phyloP scores from a whole-genome alignment of 2,888 invertebrate species.

The Serrognathus titanus region DNA sequence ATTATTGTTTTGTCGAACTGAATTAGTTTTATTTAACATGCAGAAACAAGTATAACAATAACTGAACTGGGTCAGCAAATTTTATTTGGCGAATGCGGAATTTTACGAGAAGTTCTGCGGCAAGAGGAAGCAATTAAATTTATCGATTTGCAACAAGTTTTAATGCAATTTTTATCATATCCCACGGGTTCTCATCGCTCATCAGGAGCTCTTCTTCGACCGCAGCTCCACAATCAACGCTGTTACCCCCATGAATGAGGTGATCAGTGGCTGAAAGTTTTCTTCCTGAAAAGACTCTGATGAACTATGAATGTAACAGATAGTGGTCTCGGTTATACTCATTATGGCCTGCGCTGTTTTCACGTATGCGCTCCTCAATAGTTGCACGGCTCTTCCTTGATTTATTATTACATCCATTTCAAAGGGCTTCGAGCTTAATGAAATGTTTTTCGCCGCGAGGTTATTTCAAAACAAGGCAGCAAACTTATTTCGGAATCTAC shows the following conservation, averaged over 20 bases:
- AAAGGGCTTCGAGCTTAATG: too few species aligned
- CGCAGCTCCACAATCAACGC: conserved; percentile 13
- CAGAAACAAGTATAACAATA: too few species aligned
- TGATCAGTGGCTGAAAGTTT: conserved; percentile 26
- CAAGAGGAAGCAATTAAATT: conserved; percentile 16
- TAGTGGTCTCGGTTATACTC: conserved; percentile 9
- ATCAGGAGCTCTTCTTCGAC: conserved; percentile 36
- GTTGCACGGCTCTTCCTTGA: too few species aligned
- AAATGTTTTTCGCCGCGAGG: too few species aligned
- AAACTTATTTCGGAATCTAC: too few species aligned
- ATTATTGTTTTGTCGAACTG: too few species aligned
- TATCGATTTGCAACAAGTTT: conserved; percentile 30
- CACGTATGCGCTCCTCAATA: too few species aligned
- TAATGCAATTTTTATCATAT: conserved; percentile 41
- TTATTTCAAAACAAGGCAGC: too few species aligned
- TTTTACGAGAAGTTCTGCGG: neutral
- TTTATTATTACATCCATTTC: too few species aligned
- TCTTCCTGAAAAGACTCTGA: conserved; percentile 21
- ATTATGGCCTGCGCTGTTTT: neutral
- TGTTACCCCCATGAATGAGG: conserved; percentile 21
- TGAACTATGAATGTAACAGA: conserved; percentile 26
- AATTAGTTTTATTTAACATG: too few species aligned
- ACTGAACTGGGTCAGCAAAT: neutral
- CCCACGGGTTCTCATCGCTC: conserved; percentile 37
- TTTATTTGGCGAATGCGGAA: conserved; percentile 2